phyloP scores from a whole-genome alignment of 2,888 invertebrate species.

The Elaeidobius kamerunicus region DNA sequence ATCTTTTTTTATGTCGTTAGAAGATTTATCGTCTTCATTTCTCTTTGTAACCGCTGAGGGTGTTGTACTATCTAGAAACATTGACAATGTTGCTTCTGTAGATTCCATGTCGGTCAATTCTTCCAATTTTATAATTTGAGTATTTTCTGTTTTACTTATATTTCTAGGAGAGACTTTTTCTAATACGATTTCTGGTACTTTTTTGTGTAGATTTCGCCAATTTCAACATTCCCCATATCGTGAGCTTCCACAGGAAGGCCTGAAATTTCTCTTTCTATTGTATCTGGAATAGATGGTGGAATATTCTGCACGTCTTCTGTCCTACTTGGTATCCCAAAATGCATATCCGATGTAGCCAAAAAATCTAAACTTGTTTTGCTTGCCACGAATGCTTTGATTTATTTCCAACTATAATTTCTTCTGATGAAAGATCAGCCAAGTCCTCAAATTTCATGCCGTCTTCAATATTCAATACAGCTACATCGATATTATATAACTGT shows the following conservation, averaged over 20 bases:
- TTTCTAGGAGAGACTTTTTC: not conserved
- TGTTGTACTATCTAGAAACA: too few relatives aligned
- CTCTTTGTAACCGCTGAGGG: too few relatives aligned
- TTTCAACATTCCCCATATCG: not conserved
- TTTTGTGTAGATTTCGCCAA: not conserved
- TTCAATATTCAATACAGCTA: not conserved
- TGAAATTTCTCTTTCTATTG: not conserved
- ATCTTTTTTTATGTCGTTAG: too few relatives aligned
- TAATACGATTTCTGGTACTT: not conserved
- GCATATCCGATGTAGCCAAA: not conserved
- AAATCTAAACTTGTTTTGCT: not conserved
- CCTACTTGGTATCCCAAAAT: not conserved
- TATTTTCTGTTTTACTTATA: not conserved
- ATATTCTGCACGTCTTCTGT: not conserved
- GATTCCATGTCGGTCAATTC: not conserved
- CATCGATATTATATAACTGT: not conserved
- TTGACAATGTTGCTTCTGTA: not conserved
- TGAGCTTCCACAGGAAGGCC: not conserved
- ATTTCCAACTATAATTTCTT: not conserved
- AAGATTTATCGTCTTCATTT: too few relatives aligned
- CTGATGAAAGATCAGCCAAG: not conserved
- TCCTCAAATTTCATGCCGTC: not conserved
- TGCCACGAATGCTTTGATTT: not conserved
- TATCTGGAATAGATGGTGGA: not conserved
- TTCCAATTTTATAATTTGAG: not conserved